Base-by-base conservation (phyloP, 2,797 vertebrate genomes). In the Pseudochaenichthys georgianus region DNA sequence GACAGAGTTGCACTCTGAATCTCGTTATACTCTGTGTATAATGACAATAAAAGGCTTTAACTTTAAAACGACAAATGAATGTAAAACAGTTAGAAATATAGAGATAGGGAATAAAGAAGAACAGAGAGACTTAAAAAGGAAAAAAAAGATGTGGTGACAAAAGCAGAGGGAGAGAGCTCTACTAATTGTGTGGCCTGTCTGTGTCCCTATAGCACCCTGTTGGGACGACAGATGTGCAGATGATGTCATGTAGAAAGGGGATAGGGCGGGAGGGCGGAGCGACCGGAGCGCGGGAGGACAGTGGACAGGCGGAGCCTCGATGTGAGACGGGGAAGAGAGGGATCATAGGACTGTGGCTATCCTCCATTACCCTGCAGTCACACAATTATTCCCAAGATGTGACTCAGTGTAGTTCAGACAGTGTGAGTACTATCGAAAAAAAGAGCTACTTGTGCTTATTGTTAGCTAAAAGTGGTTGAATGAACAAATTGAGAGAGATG, bases 141-240 rank as follows among this genome's bases (percentile, higher is more conserved):
- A 75, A 64, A 81, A 60, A 82, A 77, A 68, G 70, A 70, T 73
- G 77, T 51, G 73, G 84, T 62, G 88, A 91, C 80, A 87, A 79
- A 85, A 75, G 68, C 77, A 51, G 67, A 80, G 72, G 64, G 70
- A 75, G 75, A 87, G 83, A 85, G 83, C 86, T 80, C 80, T 73
- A 67, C 84, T 92, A 86, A 89, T 94, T 91, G 92, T 86, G 93
- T 85, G 91, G 90, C 91, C 91, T 87, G 90, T 92, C 91, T 91
- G 90, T 93, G 88, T 90, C 89, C 90, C 93, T 82, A 93, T 82
- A 93, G 89, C 88, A 87, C 93, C 91, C 92, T 94, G 91, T 93
- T 92, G 93, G 92, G 92, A 94, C 91, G 87, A 94, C 94, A 95
- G 94, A 95, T 95, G 94, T 95, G 93, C 86, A 66, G 88, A 92